These are phyloP conservation scores for Lophotriccus pileatus DNA, from an alignment of 2,797 vertebrate genomes.

Conservation along the genomic window DNA sequence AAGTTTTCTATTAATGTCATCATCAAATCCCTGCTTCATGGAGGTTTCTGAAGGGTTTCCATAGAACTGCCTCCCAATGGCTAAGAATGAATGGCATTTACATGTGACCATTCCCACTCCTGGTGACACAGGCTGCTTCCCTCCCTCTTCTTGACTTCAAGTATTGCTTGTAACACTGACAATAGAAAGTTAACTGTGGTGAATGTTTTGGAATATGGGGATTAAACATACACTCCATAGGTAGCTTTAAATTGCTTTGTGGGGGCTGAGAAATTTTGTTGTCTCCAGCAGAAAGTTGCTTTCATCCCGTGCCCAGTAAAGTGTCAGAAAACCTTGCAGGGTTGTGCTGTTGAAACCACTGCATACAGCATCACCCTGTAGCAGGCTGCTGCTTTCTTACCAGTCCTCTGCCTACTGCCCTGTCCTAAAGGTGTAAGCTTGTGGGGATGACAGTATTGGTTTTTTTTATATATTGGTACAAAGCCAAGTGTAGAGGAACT, in stretches of 20 bases:
- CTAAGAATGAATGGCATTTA: fast-evolving
- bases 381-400: neutral
- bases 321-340: neutral
- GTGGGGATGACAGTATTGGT: fast-evolving
- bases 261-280: neutral
- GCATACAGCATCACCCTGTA: neutral
- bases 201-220: neutral
- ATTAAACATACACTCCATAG: neutral
- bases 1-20: neutral
- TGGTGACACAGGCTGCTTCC: neutral
- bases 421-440: neutral
- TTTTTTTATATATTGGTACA: neutral
- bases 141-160: neutral
- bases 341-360: neutral
- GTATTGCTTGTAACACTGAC: neutral
- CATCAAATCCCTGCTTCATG: neutral
- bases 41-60: neutral
- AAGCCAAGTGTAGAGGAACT: neutral
- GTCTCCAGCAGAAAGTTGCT: neutral
- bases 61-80: fast-evolving
- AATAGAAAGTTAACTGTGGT: neutral
- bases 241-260: neutral
- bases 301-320: neutral
- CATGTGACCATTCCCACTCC: fast-evolving
- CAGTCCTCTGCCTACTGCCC: neutral